Conservation (phyloP, 2,113 vertebrate genomes). For the Cynocephalus volans region DNA sequence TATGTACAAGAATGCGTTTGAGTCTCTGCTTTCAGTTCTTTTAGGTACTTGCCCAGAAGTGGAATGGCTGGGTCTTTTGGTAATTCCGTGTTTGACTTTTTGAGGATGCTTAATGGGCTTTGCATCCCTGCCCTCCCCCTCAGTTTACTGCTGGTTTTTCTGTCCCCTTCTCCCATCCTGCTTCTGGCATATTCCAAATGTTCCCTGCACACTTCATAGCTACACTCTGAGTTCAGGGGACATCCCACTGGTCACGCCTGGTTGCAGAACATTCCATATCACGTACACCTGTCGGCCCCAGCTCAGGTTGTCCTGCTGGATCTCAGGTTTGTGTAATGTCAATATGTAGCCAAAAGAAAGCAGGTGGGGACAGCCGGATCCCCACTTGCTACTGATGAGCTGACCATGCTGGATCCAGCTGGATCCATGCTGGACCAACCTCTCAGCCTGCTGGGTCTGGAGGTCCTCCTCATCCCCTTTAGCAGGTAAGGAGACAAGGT, state of each 20-base stretch:
- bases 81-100: neutral
- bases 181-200: neutral
- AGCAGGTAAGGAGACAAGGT: neutral
- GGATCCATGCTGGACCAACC: no score
- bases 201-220: neutral
- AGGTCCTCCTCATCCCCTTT: neutral
- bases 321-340: no score
- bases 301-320: no score
- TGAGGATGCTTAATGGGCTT: neutral
- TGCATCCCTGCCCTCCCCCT: no score
- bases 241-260: accelerated
- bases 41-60: accelerated
- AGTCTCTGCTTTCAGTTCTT: accelerated
- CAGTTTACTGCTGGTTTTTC: accelerated
- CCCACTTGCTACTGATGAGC: accelerated
- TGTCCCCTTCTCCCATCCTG: no score
- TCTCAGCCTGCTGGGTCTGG: neutral
- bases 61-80: neutral
- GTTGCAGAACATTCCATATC: neutral
- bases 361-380: no score
- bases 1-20: accelerated
- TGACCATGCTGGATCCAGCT: accelerated
- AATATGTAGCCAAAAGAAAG: neutral
- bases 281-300: accelerated
- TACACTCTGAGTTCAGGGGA: neutral